phyloP scores from a whole-genome alignment of 2,888 invertebrate species.

The Punctoribates punctum region DNA sequence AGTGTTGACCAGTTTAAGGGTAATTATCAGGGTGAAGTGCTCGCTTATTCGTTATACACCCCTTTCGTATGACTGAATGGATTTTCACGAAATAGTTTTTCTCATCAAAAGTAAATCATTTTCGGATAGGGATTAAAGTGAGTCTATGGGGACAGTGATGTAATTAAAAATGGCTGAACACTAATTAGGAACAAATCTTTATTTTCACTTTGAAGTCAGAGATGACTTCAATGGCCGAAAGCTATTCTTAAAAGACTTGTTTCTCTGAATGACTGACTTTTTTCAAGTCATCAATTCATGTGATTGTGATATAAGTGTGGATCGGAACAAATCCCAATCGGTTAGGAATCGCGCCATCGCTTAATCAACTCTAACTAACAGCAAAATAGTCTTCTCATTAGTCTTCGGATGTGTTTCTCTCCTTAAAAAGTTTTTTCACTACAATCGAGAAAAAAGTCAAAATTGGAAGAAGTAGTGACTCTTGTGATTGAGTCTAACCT shows the following conservation, averaged over 20 bases:
- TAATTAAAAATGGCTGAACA: conserved; percentile 13
- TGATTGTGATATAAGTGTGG: conserved; percentile 2
- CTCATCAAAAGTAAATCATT: conserved; percentile 20
- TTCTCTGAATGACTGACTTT: neutral
- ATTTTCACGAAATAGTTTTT: neutral
- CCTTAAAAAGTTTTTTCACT: conserved; percentile 18
- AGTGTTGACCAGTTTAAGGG: no score
- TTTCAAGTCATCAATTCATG: conserved; percentile 26
- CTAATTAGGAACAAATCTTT: conserved; percentile 31
- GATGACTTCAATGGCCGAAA: conserved; percentile 12
- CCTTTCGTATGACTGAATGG: neutral
- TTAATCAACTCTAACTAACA: conserved; percentile 23
- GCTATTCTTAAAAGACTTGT: neutral
- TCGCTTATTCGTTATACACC: no score
- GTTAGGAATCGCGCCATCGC: conserved; percentile 13
- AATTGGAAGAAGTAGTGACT: neutral
- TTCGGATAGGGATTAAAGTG: conserved; percentile 18
- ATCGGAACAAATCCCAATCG: conserved; percentile 16
- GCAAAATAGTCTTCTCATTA: conserved; percentile 25
- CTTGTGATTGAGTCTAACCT: neutral
- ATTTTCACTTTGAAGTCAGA: neutral
- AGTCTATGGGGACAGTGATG: neutral
- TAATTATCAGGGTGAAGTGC: no score
- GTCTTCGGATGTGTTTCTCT: conserved; percentile 8
- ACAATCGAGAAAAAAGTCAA: neutral